Evolutionary conservation across 2,113 vertebrate genomes (phyloP), one percentile per base, ranked within the genome.

Genomic region (Colius striatus): DNA sequence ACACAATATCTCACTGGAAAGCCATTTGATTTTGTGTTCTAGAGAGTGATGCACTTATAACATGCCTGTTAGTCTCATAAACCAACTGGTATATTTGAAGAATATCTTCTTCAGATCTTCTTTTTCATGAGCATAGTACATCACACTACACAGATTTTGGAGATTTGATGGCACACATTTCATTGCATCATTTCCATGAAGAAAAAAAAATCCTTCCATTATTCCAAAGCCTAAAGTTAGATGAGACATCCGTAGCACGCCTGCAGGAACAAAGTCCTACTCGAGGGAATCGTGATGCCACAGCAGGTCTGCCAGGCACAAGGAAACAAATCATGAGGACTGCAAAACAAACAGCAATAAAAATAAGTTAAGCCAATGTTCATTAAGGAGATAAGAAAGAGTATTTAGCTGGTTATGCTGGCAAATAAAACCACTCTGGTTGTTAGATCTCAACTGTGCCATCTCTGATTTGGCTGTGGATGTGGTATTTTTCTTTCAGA

Each of bases 201-300:
- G 20, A 43, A n/a, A 68, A 17, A 41, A 41, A 41, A 41, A 41
- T 41, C 0, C 1, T 4, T 8, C 7, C 5, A 1, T 10, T 34
- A 29, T 82, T 80, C 20, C 34, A 57, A 73, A 82, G 13, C 16
- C 41, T 72, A 1, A 48, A 54, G 55, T 9, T 0, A 0, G 41
- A 72, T 65, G 38, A 87, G 29, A 25, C 17, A 61, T 55, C n/a
- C 75, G 65, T 19, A 71, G 60, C 55, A 22, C 0, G 1, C 6
- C 61, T 63, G 34, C 73, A 78, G 38, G 51, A 60, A 16, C 38
- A 54, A 45, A 87, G 78, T 53, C 5, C 10, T 0, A 17, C 57
- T 67, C 20, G 29, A 32, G 38, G 25, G 34, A 78, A 51, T 74
- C 20, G 13, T 2, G 20, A 22, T 34, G 38, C 29, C 1, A 0